Evolutionary conservation across 2,113 vertebrate species (phyloP), one percentile per base, ranked within the genome.

Genomic region (Equus quagga): DNA sequence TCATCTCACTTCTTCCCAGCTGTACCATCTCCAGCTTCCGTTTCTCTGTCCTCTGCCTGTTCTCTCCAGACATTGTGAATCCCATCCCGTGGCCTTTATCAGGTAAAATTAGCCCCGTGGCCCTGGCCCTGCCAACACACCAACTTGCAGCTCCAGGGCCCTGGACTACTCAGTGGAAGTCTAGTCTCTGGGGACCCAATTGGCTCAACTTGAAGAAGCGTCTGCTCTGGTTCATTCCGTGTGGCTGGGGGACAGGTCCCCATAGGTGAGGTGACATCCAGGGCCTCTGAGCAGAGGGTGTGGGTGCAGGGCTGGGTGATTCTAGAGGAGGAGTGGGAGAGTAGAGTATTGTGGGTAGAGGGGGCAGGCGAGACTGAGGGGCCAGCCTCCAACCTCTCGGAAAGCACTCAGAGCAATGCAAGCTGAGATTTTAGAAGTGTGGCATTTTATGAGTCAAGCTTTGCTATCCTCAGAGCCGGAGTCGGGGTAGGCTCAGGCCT

Each of bases 11-110:
- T 13, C 51, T 72, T 18, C 46, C 11, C 58, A 84, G 28, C 33
- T 13, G 2, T 2, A 1, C n/a, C 58, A 1, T 62, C 7, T 82
- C 65, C 54, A 6, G 11, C 36, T 15, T 62, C 24, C 4, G 0
- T n/a, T 33, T 58, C 15, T 67, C 13, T 69, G 19, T 75, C 11
- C 41, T 33, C 14, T 51, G 1, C 36, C 36, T 80, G 1, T 70
- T 26, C 6, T 51, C 2, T 44, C 11, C 56, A 24, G 7, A 81
- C 19, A 19, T 58, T 19, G 13, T 1, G 41, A 49, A 14, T 33
- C 33, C 4, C 14, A 46, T 21, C 24, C 46, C n/a, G 5, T 3
- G 12, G 5, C 24, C 56, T 10, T 62, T 12, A 18, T 23, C 3
- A 2, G 58, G 6, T 3, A 28, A 28, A 0, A 0, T 14, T 15